Evolutionary conservation across 2,797 vertebrate species (phyloP), one percentile per base, ranked within the genome.

Genomic region (Thaleichthys pacificus): DNA sequence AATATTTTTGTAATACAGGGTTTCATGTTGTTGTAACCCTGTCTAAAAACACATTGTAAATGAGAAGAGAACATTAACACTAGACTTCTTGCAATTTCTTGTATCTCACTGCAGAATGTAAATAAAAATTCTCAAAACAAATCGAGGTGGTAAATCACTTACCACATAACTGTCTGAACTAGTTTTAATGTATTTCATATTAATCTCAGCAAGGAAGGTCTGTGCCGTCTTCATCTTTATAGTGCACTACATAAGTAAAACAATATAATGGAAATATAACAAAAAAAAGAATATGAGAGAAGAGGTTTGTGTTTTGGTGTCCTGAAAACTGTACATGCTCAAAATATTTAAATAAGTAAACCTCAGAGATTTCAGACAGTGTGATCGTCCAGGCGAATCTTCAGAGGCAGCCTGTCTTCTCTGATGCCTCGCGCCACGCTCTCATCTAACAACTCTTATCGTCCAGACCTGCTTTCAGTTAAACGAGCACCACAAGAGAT

Each of bases 241-340:
- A 91, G 91, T 93, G 91, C 91, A 92, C 87, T 91, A 92, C 83
- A 88, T 89, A 85, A 85, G 62, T 84, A 84, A 80, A 89, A 87
- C 84, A 86, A 82, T 81, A 89, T 72, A 74, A 87, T 85, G 85
- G 74, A 88, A 78, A 81, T 79, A 82, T 84, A 89, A 84, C 74
- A 82, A 87, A 87, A 79, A 70, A 3, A 42, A 42, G 8, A 84
- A 83, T 87, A 89, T 62, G 71, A 69, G 35, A 56, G 66, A 80
- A 77, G 84, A 88, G 80, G 83, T 86, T 84, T 78, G 84, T 85
- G 80, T 86, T 73, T 79, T 79, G 80, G 89, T 54, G 79, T 89
- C 83, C 87, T 78, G 85, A 76, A 87, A 82, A 86, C 86, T 89
- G 81, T 85, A 89, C 87, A 89, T 87, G 87, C 85, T 87, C 85